Evolutionary conservation across 1,140 invertebrate genomes (phyloP).

Genomic region (Ceratina australensis): DNA sequence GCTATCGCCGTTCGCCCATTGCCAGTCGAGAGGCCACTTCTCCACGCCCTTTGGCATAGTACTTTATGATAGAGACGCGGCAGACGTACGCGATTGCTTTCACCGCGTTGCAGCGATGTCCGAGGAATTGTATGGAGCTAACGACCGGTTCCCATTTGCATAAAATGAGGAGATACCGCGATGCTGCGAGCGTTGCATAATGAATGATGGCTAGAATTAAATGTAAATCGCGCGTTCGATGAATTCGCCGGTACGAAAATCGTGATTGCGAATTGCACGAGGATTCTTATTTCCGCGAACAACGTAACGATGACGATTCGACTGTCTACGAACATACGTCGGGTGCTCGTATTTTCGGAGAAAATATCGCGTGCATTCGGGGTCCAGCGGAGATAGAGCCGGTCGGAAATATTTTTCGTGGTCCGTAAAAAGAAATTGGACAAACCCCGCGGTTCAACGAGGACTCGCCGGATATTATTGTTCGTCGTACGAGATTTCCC

Average conservation of each 20-base stretch:
- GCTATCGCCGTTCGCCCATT: background rate
- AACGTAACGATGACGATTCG: background rate
- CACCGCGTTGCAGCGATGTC: too few relatives aligned
- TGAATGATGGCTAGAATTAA: too few relatives aligned
- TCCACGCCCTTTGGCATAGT: background rate
- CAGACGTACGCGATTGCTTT: background rate
- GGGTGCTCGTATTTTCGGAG: background rate
- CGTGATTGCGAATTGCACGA: background rate
- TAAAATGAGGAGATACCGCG: background rate
- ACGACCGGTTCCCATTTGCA: background rate
- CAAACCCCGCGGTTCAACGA: slow-evolving; percentile 13
- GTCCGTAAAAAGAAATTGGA: slow-evolving; percentile 41
- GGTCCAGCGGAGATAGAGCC: background rate
- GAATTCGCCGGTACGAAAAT: background rate
- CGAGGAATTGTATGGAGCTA: background rate
- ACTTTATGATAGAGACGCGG: background rate
- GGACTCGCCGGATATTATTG: slow-evolving; percentile 39
- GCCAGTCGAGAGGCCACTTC: background rate
- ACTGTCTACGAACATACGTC: background rate
- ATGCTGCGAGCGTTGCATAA: too few relatives aligned
- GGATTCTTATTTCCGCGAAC: background rate
- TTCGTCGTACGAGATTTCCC: slow-evolving; percentile 6
- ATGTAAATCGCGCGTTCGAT: too few relatives aligned
- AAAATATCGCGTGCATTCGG: slow-evolving; percentile 8
- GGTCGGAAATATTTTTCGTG: slow-evolving; percentile 30